These are phyloP conservation scores for Sipunculus nudus DNA, from an alignment of 2,888 invertebrate genomes.

Conservation along the genomic window DNA sequence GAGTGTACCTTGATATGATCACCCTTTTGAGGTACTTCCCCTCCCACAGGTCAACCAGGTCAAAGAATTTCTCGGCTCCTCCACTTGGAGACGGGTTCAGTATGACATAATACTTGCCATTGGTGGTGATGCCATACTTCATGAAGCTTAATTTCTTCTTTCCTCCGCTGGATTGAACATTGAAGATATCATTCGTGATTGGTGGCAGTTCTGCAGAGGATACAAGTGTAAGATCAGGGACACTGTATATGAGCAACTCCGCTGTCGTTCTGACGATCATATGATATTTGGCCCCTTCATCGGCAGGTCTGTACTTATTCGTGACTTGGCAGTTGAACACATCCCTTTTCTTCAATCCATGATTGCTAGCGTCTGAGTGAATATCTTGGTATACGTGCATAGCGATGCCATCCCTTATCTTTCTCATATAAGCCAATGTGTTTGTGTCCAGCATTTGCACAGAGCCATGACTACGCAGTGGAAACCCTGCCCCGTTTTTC, in stretches of 20 bases:
- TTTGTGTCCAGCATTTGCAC: constrained; percentile 4
- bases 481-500: constrained; percentile 1
- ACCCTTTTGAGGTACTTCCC: constrained; percentile 6
- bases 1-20: not conserved
- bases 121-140: constrained; percentile 21
- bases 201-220: too few relatives aligned
- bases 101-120: constrained; percentile 27
- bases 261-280: too few relatives aligned
- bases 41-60: constrained; percentile 20
- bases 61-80: constrained; percentile 18
- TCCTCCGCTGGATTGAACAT: constrained; percentile 13
- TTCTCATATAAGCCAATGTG: constrained; percentile 19
- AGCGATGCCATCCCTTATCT: not conserved
- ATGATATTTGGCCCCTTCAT: too few relatives aligned
- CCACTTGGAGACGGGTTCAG: constrained; percentile 15
- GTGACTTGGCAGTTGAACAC: not conserved
- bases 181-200: constrained; percentile 22
- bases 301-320: not conserved
- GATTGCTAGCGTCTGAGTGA: too few relatives aligned
- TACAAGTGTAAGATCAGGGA: too few relatives aligned
- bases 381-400: not conserved
- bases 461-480: constrained; percentile 5
- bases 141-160: constrained; percentile 18
- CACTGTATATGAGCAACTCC: too few relatives aligned
- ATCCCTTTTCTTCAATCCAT: not conserved